These are phyloP conservation scores for Macaria notata DNA, from an alignment of 2,888 invertebrate genomes.

Conservation along the genomic window DNA sequence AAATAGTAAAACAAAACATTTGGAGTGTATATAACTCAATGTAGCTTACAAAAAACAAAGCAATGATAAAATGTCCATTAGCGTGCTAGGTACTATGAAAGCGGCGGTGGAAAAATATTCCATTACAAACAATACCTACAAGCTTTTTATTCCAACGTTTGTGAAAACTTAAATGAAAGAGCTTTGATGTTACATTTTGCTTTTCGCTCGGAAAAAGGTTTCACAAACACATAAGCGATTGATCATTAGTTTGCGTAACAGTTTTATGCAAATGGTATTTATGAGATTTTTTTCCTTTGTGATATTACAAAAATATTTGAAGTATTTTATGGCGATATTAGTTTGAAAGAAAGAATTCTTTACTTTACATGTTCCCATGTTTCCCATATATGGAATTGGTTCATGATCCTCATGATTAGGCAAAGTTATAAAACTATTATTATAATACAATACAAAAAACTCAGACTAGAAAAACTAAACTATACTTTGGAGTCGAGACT, in stretches of 20 bases:
- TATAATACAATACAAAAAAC: too few relatives aligned
- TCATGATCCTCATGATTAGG: too few relatives aligned
- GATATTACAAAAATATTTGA: too few relatives aligned
- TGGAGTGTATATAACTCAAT: not conserved
- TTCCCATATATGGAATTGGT: too few relatives aligned
- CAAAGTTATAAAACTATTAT: too few relatives aligned
- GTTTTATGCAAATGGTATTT: slow-evolving; percentile 5
- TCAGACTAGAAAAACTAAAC: too few relatives aligned
- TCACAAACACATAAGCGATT: slow-evolving; percentile 2
- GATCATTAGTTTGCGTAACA: slow-evolving; percentile 1
- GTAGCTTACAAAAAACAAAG: not conserved
- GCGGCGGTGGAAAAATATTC: slow-evolving; percentile 12
- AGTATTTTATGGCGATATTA: too few relatives aligned
- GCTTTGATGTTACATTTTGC: slow-evolving; percentile 17
- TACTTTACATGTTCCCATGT: too few relatives aligned
- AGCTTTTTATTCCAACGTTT: slow-evolving; percentile 9
- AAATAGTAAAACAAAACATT: too few relatives aligned
- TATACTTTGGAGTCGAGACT: too few relatives aligned
- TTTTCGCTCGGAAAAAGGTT: not conserved
- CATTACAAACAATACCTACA: slow-evolving; percentile 11
- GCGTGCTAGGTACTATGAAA: slow-evolving; percentile 6
- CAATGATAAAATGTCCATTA: slow-evolving; percentile 8
- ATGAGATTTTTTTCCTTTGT: too few relatives aligned
- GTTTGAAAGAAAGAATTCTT: too few relatives aligned
- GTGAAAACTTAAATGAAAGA: slow-evolving; percentile 9